These are phyloP conservation scores for Apodemus sylvaticus DNA, from an alignment of 2,113 vertebrate genomes.

Conservation along the genomic window DNA sequence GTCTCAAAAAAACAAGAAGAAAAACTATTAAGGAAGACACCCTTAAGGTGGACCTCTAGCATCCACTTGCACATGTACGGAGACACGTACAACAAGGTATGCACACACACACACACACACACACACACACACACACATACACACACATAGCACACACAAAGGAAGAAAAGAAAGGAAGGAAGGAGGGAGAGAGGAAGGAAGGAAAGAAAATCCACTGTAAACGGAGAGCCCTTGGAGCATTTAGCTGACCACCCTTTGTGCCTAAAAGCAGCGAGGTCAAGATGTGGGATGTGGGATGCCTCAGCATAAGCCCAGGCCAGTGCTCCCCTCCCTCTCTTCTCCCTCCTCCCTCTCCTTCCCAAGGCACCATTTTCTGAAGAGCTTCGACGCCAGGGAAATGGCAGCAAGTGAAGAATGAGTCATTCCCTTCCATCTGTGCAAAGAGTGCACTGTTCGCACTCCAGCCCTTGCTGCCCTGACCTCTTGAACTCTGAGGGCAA, in stretches of 20 bases:
- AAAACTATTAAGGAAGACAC: neutral
- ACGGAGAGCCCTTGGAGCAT: neutral
- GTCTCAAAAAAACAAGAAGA: neutral
- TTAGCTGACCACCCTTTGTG: neutral
- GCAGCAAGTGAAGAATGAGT: conserved; percentile 59
- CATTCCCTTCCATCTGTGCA: conserved; percentile 47
- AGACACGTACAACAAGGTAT: too few species aligned
- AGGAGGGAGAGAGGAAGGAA: too few species aligned
- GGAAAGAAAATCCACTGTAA: neutral
- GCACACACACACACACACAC: neutral
- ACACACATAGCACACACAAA: too few species aligned
- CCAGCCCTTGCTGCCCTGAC: conserved; percentile 69
- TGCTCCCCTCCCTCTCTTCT: neutral
- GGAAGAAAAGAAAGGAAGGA: too few species aligned
- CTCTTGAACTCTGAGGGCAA: conserved; percentile 70
- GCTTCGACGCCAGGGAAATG: neutral
- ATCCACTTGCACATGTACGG: neutral
- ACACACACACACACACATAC: neutral
- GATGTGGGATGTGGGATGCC: neutral
- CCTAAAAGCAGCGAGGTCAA: neutral
- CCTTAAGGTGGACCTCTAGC: neutral
- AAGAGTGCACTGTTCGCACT: conserved; percentile 30
- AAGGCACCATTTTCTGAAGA: conserved; percentile 63
- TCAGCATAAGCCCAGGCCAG: neutral
- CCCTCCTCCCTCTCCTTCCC: neutral